A percentile compares a stretch with the other conserved stretches of the same genome.
phyloP scores from a whole-genome alignment of 2,888 invertebrate species.

The Brenthis daphne region DNA sequence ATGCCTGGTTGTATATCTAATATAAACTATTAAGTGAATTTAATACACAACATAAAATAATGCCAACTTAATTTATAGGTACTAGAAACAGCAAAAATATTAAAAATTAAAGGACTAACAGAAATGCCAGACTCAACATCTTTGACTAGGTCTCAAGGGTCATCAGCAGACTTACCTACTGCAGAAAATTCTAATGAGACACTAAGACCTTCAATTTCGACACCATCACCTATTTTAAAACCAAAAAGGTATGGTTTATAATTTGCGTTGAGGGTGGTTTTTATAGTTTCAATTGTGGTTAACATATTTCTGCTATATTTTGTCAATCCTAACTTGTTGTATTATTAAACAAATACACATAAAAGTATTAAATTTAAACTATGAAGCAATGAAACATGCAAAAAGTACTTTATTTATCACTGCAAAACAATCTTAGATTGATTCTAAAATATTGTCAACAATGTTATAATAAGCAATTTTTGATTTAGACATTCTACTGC shows the following conservation, averaged over 20 bases:
- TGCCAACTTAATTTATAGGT: slow-evolving; percentile 61
- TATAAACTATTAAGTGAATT: no score
- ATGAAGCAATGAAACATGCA: no score
- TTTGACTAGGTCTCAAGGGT: slow-evolving; percentile 86
- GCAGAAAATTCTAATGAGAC: slow-evolving; percentile 83
- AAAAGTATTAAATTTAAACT: no score
- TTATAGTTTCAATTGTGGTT: no score
- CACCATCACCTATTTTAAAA: slow-evolving; percentile 76
- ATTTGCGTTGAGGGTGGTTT: neutral
- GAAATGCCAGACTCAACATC: slow-evolving; percentile 92
- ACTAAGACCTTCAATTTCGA: slow-evolving; percentile 84
- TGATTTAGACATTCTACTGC: no score
- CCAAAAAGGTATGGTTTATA: slow-evolving; percentile 71
- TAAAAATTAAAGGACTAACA: slow-evolving; percentile 94
- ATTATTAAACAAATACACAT: no score
- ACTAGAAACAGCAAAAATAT: slow-evolving; percentile 91
- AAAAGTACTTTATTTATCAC: no score
- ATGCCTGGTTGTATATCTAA: slow-evolving; percentile 20
- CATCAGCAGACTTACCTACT: slow-evolving; percentile 78
- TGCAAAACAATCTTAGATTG: no score
- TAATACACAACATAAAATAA: neutral
- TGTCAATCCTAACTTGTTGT: no score
- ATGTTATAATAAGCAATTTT: no score
- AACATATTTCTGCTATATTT: neutral
- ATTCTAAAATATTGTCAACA: no score